Base-by-base conservation (phyloP, 2,797 vertebrate species). In the Chelonia mydas region DNA sequence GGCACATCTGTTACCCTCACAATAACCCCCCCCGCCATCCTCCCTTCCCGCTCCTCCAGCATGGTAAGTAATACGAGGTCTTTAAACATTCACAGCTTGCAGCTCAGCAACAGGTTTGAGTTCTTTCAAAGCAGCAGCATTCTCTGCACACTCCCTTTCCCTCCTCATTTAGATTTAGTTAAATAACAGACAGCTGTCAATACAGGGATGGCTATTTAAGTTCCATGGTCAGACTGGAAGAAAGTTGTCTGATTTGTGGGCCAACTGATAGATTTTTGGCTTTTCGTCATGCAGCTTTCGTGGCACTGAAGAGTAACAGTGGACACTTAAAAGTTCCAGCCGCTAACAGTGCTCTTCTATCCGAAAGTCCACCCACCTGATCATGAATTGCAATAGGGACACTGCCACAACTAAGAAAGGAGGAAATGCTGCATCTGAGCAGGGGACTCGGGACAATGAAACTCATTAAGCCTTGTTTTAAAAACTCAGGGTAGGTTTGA, bases 1-100 rank as follows among this genome's bases (percentile, higher is more conserved):
- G 96, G 87, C 99, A 99, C 99, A 99, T 99, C 99, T 99, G 99
- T 98, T 99, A 98, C 98, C 98, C 96, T 96, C 96, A 92, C 97
- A 96, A 90, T 88, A 54, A 82, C 98, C 10, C 4, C 7, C 19
- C 8, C 53, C n/a, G n/a, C 98, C 98, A 97, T 97, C 98, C 97
- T 94, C 98, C 97, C 19, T 72, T 93, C 31, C 93, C 84, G 54
- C 91, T 87, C 93, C 89, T 90, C 95, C 96, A 95, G 95, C 94
- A 97, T 84, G 95, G 89, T 81, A 87, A 95, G 92, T 74, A 77
- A 90, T 47, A 72, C 89, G 47, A 47, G 95, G 92, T 88, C 96
- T 86, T 94, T 91, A 90, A 95, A 94, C 91, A 74, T 83, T 85
- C 96, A 87, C 97, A 95, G 97, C 97, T 90, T 94, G 97, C 83